Evolutionary conservation across 2,113 vertebrate species (phyloP).

Genomic region (Orientallactaga bullata): DNA sequence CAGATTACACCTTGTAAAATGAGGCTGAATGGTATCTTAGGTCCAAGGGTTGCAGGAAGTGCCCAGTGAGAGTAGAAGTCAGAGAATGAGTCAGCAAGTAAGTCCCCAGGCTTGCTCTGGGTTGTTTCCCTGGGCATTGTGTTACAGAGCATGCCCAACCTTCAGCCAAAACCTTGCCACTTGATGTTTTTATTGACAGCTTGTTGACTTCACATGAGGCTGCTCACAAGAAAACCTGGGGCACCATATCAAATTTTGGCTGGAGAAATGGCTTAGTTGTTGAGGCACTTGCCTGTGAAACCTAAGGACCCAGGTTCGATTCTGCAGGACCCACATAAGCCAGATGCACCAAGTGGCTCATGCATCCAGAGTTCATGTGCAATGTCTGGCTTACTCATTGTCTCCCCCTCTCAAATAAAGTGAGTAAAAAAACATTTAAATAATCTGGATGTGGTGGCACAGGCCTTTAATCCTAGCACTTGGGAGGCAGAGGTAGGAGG

Average conservation of each 20-base stretch:
- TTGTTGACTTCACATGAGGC: background rate
- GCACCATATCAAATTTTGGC: background rate
- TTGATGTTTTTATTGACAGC: background rate
- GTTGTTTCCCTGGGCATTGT: background rate
- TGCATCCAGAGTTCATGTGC: too few species aligned
- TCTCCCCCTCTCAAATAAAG: too few species aligned
- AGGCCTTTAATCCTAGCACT: background rate
- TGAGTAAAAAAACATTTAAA: too few species aligned
- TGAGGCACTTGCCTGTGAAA: too few species aligned
- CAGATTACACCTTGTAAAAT: background rate
- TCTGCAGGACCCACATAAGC: too few species aligned
- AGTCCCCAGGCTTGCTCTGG: too few species aligned
- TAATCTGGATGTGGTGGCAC: background rate
- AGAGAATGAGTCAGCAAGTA: background rate
- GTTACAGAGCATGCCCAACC: conserved; percentile 33
- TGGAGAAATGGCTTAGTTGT: too few species aligned
- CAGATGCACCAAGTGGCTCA: too few species aligned
- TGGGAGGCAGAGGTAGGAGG: too few species aligned
- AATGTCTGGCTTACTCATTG: too few species aligned
- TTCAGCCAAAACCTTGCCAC: background rate
- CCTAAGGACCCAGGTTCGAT: too few species aligned
- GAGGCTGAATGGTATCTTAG: background rate
- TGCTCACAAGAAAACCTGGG: background rate
- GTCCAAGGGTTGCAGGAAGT: conserved; percentile 13
- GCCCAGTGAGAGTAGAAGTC: background rate